Percentiles rank a stretch among this genome's conserved stretches.
Evolutionary conservation across 2,888 invertebrate species (phyloP).

Genomic region (Harpalus rubripes): DNA sequence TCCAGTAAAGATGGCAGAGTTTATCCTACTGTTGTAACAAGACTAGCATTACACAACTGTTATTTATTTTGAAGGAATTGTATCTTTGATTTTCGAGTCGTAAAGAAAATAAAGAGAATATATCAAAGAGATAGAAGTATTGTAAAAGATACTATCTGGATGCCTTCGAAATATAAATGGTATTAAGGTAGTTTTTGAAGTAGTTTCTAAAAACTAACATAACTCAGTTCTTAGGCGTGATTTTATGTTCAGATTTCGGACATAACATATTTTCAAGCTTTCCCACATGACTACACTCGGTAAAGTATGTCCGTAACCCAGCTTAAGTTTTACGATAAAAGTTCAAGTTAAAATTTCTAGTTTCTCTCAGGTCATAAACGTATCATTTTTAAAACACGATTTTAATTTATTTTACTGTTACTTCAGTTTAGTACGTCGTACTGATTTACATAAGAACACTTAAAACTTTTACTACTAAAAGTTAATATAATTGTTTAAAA

Average conservation of each 20-base stretch:
- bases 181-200: conserved; percentile 24
- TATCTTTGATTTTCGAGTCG: conserved; percentile 5
- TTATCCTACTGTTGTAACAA: background rate
- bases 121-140: background rate
- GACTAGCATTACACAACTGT: background rate
- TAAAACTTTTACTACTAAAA: too few relatives aligned
- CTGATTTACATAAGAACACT: too few relatives aligned
- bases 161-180: conserved; percentile 11
- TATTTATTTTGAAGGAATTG: background rate
- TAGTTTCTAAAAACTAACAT: conserved; percentile 35
- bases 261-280: conserved; percentile 51
- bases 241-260: conserved; percentile 47
- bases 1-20: background rate
- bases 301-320: conserved; percentile 26
- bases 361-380: conserved; percentile 49
- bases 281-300: conserved; percentile 55
- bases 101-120: conserved; percentile 4
- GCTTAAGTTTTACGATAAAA: conserved; percentile 61
- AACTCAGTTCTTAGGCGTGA: conserved; percentile 26
- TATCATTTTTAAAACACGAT: background rate
- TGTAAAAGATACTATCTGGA: background rate
- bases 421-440: too few relatives aligned
- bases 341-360: conserved; percentile 46
- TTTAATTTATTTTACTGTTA: background rate
- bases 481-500: too few relatives aligned